Evolutionary conservation across 1,140 invertebrate genomes (phyloP), one percentile per base, ranked within the genome.

Genomic region (Drosophila gunungcola): DNA sequence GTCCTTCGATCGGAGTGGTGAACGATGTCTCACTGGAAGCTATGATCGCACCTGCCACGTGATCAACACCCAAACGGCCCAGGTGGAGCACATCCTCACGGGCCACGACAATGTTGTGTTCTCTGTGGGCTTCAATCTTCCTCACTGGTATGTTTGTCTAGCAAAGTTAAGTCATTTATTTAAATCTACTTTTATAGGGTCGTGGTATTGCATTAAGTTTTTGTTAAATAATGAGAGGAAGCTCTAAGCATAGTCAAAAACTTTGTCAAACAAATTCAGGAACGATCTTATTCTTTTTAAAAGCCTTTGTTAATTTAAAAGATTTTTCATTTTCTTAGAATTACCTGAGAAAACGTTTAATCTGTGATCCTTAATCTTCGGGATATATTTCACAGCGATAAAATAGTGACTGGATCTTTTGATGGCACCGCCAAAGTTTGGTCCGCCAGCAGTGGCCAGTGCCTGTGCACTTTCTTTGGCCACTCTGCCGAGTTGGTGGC

Each of bases 41-140:
- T 97, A 97, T 91, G 96, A 97, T 91, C 93, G 96, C 79, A 97
- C 96, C n/a, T 97, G 96, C 92, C 96, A 96, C 92, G 93, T 97
- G 62, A 97, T 96, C 95, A 94, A 96, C 90, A 95, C 96, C 65
- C 94, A 95, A 54, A 94, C 94, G n/a, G 96, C 96, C 36, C 93
- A 93, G 55, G 96, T 97, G 83, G 90, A 95, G 73, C 93, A 95
- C 80, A 95, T 95, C 42, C 93, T 97, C 10, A 92, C 94, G 41
- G 96, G 96, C 25, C 96, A 97, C 83, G 94, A 95, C 61, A 97
- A 97, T 93, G 96, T 96, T 53, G 96, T 97, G 3, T 97, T 96
- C 92, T 94, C 95, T 3, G 96, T 97, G 13, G 94, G 94, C 52
- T 97, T 96, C 82, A 97, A 97, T 91, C 95, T 95, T 81, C 96